Conservation (phyloP, 2,797 vertebrate species). For the Rousettus madagascariensis region DNA sequence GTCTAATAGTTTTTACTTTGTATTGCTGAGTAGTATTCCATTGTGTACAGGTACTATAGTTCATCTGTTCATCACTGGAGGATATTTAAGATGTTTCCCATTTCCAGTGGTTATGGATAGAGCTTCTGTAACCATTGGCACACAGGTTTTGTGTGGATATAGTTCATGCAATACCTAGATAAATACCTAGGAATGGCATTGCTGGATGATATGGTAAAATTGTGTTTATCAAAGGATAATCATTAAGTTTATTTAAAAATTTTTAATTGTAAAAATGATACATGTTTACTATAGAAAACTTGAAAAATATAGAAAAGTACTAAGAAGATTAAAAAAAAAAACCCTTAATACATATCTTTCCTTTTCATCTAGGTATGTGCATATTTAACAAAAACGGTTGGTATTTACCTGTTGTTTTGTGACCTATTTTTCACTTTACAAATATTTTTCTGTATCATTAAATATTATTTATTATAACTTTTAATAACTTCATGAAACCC, state of each 20-base stretch:
- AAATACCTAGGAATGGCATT: background rate
- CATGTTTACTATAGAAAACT: background rate
- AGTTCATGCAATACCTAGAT: background rate
- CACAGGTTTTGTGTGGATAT: background rate
- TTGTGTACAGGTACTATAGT: background rate
- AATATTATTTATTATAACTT: constrained; percentile 16
- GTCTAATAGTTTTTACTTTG: background rate
- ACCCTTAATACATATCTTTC: background rate
- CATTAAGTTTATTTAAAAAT: background rate
- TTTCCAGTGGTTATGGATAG: background rate
- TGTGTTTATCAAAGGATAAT: background rate
- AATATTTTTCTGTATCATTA: background rate
- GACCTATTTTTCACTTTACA: background rate
- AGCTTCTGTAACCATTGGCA: background rate
- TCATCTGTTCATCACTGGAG: background rate
- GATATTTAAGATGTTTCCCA: background rate
- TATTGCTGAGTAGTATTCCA: background rate
- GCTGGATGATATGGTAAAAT: background rate
- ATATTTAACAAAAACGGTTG: background rate
- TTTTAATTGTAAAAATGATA: constrained; percentile 6
- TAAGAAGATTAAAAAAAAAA: background rate
- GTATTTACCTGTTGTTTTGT: background rate
- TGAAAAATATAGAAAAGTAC: background rate
- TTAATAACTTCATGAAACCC: background rate
- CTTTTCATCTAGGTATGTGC: background rate